Evolutionary conservation across 2,888 invertebrate species (phyloP).

Genomic region (Tortricodes alternella): DNA sequence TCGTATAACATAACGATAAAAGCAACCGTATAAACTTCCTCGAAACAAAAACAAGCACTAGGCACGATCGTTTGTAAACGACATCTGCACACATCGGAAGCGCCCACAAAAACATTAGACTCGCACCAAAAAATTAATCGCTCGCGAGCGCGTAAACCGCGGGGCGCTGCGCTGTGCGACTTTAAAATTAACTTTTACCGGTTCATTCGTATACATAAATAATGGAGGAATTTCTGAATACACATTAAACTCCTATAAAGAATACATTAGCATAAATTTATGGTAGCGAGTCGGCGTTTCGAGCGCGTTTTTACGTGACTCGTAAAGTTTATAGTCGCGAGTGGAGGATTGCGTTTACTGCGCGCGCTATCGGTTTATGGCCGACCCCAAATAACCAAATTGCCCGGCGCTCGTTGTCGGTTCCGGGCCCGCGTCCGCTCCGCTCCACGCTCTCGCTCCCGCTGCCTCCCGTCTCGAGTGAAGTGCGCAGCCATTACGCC

Average conservation of each 20-base stretch:
- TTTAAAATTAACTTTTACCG: constrained; percentile 82
- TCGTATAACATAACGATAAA: not conserved
- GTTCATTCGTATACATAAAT: constrained; percentile 82
- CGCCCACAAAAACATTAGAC: constrained; percentile 51
- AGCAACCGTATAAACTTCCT: not conserved
- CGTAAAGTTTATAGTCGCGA: constrained; percentile 83
- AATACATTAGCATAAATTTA: constrained; percentile 84
- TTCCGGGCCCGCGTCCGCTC: constrained; percentile 30
- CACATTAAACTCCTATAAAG: constrained; percentile 83
- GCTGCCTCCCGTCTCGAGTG: constrained; percentile 39
- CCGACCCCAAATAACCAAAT: constrained; percentile 81
- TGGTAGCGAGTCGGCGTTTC: constrained; percentile 80
- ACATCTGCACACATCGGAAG: constrained; percentile 59
- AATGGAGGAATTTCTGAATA: constrained; percentile 82
- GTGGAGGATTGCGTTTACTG: constrained; percentile 82
- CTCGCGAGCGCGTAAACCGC: constrained; percentile 66
- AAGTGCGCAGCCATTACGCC: constrained; percentile 47
- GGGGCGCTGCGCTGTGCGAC: constrained; percentile 69
- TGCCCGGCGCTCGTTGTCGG: constrained; percentile 67
- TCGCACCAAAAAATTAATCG: constrained; percentile 62
- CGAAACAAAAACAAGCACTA: constrained; percentile 20
- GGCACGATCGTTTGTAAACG: constrained; percentile 36
- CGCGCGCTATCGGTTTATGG: constrained; percentile 80
- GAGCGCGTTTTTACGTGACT: constrained; percentile 83
- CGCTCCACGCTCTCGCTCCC: constrained; percentile 11